Evolutionary conservation across 2,888 invertebrate genomes (phyloP), one percentile per base, ranked within the genome.

Genomic region (Tetramorium bicarinatum): DNA sequence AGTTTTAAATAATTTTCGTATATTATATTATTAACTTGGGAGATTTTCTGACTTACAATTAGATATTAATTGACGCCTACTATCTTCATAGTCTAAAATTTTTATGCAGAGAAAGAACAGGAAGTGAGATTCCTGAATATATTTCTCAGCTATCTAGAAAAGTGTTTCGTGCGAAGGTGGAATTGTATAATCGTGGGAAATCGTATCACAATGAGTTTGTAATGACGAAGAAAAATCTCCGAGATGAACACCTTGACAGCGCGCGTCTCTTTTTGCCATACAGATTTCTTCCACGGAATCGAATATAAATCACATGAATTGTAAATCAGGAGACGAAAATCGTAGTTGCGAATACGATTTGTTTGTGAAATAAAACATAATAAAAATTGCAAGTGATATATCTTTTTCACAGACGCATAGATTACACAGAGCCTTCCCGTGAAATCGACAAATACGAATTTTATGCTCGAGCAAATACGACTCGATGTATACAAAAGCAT

Each of bases 161-260:
- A 80, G 79, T 80, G 59, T 74, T 75, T 74, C 59, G 79, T 80
- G 79, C 47, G 79, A 79, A 72, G 56, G 8, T 56, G n/a, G 56
- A 79, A 59, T 74, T 80, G 75, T 80, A 75, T 49, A 59, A 80
- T 74, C 38, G 41, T 80, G 76, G 21, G 79, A 80, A 59, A 49
- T 75, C 13, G 9, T 75, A 64, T 80, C 18, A 80, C 47, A 74
- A 79, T 79, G 59, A 38, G 56, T 59, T 38, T 25, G 47, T 21
- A 18, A 38, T 3, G 21, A 21, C 47, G 49, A 59, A 64, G 49
- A 38, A 72, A 72, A 72, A 38, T 82, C 15, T 3, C 7, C 25
- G 47, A 80, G 47, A 18, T 6, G 56, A 72, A 54, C 47, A 11
- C 66, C 56, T 81, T 69, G 64, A 64, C 56, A 72, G 44, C n/a